phyloP scores from a whole-genome alignment of 2,113 vertebrate species.

The Pogona vitticeps region DNA sequence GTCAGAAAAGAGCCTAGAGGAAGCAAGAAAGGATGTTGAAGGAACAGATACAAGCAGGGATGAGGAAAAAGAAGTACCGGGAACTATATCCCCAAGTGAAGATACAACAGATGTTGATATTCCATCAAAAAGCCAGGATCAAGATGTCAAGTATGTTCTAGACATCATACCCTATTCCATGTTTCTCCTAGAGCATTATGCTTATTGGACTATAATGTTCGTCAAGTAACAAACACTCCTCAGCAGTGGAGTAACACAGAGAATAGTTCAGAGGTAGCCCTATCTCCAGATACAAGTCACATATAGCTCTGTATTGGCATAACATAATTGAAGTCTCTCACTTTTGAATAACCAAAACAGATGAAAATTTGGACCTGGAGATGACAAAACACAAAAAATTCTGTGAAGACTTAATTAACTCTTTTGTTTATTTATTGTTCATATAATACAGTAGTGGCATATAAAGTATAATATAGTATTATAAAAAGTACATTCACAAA shows the following conservation, averaged over 20 bases:
- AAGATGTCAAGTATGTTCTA: constrained; percentile 55
- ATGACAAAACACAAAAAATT: neutral
- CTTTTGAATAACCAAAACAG: neutral
- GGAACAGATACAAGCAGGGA: constrained; percentile 20
- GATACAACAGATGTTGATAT: neutral
- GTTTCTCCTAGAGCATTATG: neutral
- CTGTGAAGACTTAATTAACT: neutral
- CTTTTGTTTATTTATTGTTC: neutral
- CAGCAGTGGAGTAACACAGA: neutral
- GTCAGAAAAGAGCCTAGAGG: constrained; percentile 11
- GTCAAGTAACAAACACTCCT: constrained; percentile 2
- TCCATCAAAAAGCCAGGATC: constrained; percentile 37
- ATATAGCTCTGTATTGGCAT: neutral
- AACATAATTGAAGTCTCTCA: neutral
- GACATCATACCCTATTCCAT: neutral
- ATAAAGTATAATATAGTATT: neutral
- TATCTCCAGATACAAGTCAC: neutral
- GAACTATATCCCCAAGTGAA: constrained; percentile 34
- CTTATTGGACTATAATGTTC: neutral
- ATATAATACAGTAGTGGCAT: too few species aligned
- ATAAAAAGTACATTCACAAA: neutral
- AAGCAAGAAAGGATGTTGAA: constrained; percentile 33
- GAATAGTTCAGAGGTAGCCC: neutral
- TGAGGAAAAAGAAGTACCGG: constrained; percentile 23
- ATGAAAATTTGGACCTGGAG: neutral